These are phyloP conservation scores for Lineus longissimus DNA, from an alignment of 1,140 invertebrate genomes.

Conservation along the genomic window DNA sequence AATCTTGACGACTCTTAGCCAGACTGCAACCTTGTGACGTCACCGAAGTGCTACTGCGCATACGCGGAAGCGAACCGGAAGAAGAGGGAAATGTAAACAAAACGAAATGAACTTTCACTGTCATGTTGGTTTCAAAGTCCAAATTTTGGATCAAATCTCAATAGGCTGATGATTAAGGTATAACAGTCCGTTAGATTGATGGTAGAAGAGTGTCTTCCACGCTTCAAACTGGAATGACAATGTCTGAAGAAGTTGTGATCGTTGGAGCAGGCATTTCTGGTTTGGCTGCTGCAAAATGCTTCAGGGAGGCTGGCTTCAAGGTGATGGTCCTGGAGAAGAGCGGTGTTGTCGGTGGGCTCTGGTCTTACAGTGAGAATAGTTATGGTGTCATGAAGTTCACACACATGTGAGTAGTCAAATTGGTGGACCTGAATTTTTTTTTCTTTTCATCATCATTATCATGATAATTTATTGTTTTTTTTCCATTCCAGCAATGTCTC, in stretches of 20 bases:
- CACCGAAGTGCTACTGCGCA: conserved; percentile 5
- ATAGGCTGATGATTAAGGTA: not conserved
- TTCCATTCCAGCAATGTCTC: conserved; percentile 45
- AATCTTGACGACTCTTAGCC: no score
- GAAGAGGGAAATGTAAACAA: conserved; percentile 9
- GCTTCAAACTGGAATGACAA: no score
- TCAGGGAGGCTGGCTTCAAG: conserved; percentile 38
- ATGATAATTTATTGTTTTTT: conserved; percentile 6
- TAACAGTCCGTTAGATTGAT: not conserved
- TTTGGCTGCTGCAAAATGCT: conserved; percentile 41
- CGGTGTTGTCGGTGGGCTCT: conserved; percentile 46
- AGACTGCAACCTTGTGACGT: conserved; percentile 12
- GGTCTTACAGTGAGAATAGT: conserved; percentile 45
- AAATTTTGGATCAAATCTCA: not conserved
- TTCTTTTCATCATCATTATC: not conserved
- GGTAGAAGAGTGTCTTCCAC: no score
- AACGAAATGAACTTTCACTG: not conserved
- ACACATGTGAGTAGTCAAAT: conserved; percentile 41
- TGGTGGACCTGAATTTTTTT: not conserved
- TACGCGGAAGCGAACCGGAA: not conserved
- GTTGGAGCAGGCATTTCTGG: conserved; percentile 50
- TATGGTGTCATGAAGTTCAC: conserved; percentile 53
- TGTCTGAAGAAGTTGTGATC: conserved; percentile 33
- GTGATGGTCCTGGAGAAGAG: conserved; percentile 40
- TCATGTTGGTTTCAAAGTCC: not conserved